Evolutionary conservation across 2,113 vertebrate genomes (phyloP), one percentile per base, ranked within the genome.

Genomic region (Myiopsitta monachus): DNA sequence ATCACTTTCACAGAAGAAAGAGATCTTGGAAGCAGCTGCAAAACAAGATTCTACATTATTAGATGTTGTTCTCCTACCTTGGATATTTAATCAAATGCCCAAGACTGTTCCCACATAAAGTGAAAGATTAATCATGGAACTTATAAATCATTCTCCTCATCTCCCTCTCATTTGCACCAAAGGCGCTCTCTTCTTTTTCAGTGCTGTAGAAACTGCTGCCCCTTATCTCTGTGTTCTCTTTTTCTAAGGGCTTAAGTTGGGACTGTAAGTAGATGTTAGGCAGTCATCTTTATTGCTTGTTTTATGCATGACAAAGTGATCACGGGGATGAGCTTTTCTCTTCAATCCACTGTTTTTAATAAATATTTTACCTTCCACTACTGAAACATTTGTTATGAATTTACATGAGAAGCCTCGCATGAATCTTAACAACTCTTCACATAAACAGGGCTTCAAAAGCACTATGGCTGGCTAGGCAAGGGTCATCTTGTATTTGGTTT

Each of bases 61-160:
- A 67, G 77, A 68, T 96, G 55, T 22, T 92, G 66, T 88, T 95
- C 51, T 74, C 64, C 81, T 89, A 41, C 62, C 39, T 57, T 87
- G 69, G 93, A 44, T 83, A 78, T 90, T 94, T 91, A 92, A 96
- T 95, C 83, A 92, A 91, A 69, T 89, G 41, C 70, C 84, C 47
- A 89, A 70, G 14, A 51, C 54, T 92, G 73, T 90, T 76, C 84
- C 75, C 81, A 59, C 76, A 36, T 64, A 70, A 92, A 74, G 33
- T 52, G 27, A 68, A 89, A 95, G 76, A 78, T 83, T 46, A 92
- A 79, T 62, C 81, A 79, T 74, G 63, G 22, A 33, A 41, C 66
- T 91, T 86, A 46, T 66, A 39, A 83, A 79, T 67, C 54, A 44
- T 76, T 41, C 84, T 81, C n/a, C 27, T 84, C 55, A 70, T 74